These are phyloP conservation scores for Pseudochirops corinnae DNA, from an alignment of 2,797 vertebrate species.

Conservation along the genomic window DNA sequence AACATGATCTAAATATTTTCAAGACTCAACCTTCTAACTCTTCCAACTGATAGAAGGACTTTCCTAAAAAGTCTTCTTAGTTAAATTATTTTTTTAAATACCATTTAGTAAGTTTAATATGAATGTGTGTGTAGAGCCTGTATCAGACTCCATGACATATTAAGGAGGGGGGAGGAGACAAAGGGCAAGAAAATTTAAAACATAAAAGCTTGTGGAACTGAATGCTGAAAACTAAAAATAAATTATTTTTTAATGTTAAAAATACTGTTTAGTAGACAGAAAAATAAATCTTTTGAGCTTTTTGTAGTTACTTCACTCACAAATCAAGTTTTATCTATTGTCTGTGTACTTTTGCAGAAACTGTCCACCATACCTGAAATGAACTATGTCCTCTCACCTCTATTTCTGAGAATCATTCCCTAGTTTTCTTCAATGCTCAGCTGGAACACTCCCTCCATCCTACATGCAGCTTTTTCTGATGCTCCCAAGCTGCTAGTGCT, in stretches of 20 bases:
- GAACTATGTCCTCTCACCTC: background rate
- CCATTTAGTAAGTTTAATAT: no score
- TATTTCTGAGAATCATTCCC: background rate
- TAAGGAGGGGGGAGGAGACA: no score
- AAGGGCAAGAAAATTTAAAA: no score
- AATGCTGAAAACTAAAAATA: no score
- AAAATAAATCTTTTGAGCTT: background rate
- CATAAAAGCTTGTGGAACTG: no score
- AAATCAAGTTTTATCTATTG: background rate
- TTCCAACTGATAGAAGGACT: background rate
- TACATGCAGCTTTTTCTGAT: background rate
- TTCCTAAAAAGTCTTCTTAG: background rate
- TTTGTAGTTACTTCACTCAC: background rate
- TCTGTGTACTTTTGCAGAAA: background rate
- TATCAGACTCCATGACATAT: no score
- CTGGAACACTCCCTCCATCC: background rate
- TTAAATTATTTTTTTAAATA: background rate
- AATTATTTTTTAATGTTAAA: no score
- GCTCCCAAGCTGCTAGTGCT: background rate
- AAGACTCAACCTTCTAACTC: background rate
- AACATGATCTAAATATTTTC: background rate
- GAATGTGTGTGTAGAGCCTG: no score
- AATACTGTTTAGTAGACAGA: background rate
- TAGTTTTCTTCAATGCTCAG: background rate
- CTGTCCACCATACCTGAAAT: background rate